Conservation (phyloP, 1,140 invertebrate species). For the Venturia canescens region DNA sequence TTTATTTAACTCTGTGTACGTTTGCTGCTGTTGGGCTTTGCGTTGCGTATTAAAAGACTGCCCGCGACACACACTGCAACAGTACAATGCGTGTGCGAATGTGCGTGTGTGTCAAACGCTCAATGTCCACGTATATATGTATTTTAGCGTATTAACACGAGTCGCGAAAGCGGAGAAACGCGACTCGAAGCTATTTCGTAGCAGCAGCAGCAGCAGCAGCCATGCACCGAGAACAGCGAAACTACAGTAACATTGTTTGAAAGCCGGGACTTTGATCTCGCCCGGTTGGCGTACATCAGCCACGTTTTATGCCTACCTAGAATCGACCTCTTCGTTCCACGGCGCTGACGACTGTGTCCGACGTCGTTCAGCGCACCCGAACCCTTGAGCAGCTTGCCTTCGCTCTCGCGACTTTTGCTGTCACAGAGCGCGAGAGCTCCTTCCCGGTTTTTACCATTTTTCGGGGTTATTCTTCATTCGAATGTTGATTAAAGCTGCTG, state of each 20-base stretch:
- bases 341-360: neutral
- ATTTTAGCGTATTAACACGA: conserved; percentile 6
- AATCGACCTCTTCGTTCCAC: conserved; percentile 60
- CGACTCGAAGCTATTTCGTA: conserved; percentile 35
- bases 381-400: neutral
- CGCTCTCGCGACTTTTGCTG: conserved; percentile 1
- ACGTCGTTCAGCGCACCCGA: neutral
- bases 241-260: conserved; percentile 74
- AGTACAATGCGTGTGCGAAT: conserved; percentile 10
- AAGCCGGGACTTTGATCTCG: conserved; percentile 75
- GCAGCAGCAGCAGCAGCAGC: neutral
- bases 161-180: conserved; percentile 49
- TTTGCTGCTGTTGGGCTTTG: conserved; percentile 44
- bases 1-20: conserved; percentile 27
- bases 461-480: no score
- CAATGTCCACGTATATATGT: neutral
- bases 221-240: conserved; percentile 20
- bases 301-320: conserved; percentile 68
- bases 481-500: no score
- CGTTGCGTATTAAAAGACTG: conserved; percentile 55
- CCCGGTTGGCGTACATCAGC: conserved; percentile 70
- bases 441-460: no score
- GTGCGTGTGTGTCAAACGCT: neutral
- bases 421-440: no score
- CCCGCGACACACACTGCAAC: conserved; percentile 42